Base-by-base conservation (phyloP, 2,888 invertebrate species). In the Acholoe squamosa region DNA sequence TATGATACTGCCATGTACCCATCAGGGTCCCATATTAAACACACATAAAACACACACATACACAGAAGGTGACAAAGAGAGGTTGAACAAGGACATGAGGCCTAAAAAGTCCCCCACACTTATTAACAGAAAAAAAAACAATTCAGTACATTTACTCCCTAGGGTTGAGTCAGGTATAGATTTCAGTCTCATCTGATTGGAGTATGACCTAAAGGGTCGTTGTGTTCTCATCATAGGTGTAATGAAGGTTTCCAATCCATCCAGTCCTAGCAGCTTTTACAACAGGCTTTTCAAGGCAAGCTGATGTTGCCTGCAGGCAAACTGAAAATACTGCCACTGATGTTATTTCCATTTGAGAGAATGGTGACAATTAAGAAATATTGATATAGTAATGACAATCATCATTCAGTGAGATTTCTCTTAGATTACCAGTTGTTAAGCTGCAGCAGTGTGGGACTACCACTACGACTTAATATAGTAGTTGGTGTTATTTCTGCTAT, bases 231-330 rank as follows among this genome's bases (percentile, higher is more conserved):
- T 86, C 28, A 28, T 86, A 52, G 14, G 52, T n/a, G n/a, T 86
- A 33, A 86, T 86, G n/a, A 86, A 43, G 34, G 28, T 84, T 7
- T 84, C 52, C 34, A 61, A 54, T 86, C 86, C 86, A 86, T 86
- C 86, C 86, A 86, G 25, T 86, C 86, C 25, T 43, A 76, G 10
- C n/a, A 43, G 22, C 43, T 80, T 80, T 43, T 80, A 80, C 61
- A 61, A 61, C 7, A 61, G 22, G 61, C 61, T 61, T 43, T 43
- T 7, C 43, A 10, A 43, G 43, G n/a, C n/a, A 43, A 43, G 43
- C 43, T 43, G 43, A 3, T 43, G 43, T 10, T 7, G 43, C 43
- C 43, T 3, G 43, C 3, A 10, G 43, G 43, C 61, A 14, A 1
- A 61, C 19, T 61, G n/a, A 71, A n/a, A 10, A 71, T 34, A 80